Evolutionary conservation across 92 coral and sea anemone genomes (phyloP).

Genomic region (Porites evermanni): DNA sequence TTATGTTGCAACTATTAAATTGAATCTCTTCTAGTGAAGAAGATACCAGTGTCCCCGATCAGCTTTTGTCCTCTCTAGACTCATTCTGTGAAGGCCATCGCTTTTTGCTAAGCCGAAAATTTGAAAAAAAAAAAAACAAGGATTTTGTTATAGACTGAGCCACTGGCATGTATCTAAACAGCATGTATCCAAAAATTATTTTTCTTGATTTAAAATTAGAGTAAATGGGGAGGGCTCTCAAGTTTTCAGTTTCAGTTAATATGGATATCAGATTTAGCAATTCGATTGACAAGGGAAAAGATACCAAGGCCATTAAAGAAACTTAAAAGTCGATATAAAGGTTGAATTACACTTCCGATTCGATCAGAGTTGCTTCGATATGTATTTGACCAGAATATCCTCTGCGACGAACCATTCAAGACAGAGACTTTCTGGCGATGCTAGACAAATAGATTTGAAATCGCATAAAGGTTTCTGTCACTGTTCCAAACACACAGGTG

Average conservation of each 20-base stretch:
- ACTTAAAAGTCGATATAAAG: constrained; percentile 47
- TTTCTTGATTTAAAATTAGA: constrained; percentile 16
- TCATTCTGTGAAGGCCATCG: background rate
- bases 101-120: background rate
- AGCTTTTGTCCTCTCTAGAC: background rate
- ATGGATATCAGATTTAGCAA: constrained; percentile 38
- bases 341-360: constrained; percentile 46
- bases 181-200: background rate
- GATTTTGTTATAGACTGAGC: background rate
- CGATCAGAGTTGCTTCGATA: constrained; percentile 12
- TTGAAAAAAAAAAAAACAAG: background rate
- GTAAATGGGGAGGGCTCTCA: constrained; percentile 23
- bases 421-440: constrained; percentile 28
- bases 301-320: constrained; percentile 37
- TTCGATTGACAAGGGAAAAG: constrained; percentile 46
- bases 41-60: background rate
- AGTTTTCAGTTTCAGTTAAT: constrained; percentile 52
- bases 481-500: constrained; percentile 2
- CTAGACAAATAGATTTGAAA: constrained; percentile 11
- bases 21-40: background rate
- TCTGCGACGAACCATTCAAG: background rate
- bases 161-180: too few relatives aligned
- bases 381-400: constrained; percentile 23
- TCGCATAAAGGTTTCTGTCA: constrained; percentile 17
- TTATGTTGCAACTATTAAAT: constrained; percentile 17